Evolutionary conservation across 2,797 vertebrate genomes (phyloP).

Genomic region (Amblyraja radiata): DNA sequence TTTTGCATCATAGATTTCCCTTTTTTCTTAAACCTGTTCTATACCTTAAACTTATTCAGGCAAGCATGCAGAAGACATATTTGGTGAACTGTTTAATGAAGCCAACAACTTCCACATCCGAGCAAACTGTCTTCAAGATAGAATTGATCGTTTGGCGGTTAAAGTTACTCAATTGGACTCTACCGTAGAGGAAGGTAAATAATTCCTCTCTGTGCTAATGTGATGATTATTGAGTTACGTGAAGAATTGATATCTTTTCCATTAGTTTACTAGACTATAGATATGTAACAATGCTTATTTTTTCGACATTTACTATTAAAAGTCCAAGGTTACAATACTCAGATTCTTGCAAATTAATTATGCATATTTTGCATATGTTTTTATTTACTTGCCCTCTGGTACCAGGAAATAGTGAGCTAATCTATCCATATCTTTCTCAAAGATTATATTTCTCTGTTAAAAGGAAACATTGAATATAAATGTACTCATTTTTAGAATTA

Average conservation of each 20-base stretch:
- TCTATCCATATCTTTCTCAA: background rate
- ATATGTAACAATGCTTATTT: background rate
- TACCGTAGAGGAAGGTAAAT: constrained; percentile 94
- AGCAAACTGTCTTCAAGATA: constrained; percentile 93
- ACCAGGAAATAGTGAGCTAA: background rate
- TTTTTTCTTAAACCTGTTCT: background rate
- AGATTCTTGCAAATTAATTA: background rate
- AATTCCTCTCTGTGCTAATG: constrained; percentile 46
- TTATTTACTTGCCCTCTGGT: background rate
- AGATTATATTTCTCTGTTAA: background rate
- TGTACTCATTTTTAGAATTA: background rate
- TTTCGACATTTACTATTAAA: background rate
- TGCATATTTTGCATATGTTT: background rate
- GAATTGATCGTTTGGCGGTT: constrained; percentile 90
- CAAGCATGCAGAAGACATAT: constrained; percentile 98
- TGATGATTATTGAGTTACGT: constrained; percentile 43
- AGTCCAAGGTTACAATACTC: background rate
- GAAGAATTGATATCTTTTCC: background rate
- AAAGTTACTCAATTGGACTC: constrained; percentile 99
- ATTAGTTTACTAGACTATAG: background rate
- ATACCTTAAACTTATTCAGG: constrained; percentile 54
- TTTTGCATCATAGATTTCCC: background rate
- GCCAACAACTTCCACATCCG: constrained; percentile 94
- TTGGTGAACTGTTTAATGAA: constrained; percentile 93
- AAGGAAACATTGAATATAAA: background rate